Evolutionary conservation across 2,113 vertebrate genomes (phyloP), one percentile per base, ranked within the genome.

Genomic region (Ranitomeya variabilis): DNA sequence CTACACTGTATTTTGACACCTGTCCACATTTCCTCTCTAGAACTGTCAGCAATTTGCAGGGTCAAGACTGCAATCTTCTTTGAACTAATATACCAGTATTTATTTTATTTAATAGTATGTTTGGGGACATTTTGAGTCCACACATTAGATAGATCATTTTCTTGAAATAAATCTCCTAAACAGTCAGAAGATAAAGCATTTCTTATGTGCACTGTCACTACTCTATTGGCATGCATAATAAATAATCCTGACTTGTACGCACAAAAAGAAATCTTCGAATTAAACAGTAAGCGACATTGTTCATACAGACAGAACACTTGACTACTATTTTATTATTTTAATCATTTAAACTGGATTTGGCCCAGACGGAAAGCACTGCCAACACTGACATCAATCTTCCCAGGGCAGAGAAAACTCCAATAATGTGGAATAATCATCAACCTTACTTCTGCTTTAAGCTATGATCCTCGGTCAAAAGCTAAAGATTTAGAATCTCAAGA

Each of bases 401-500:
- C 37, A 67, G 13, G 23, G n/a, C 59, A 80, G 62, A 15, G 51
- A 19, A 59, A 55, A 71, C 26, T 37, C 18, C 62, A 80, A 80
- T 87, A 87, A 87, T 71, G 86, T 67, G 13, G 18, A 80, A 81
- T 69, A 87, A 23, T 79, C 18, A 21, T 80, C 52, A 71, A 69
- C 64, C 11, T 81, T 66, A 18, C 19, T 80, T 87, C 12, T 86
- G 57, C 62, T 66, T 23, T 87, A 55, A 69, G 23, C 45, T 79
- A 79, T 87, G 64, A 80, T 69, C 15, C 45, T 80, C 52, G 80
- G 76, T 87, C 77, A 80, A 80, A 87, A 79, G 77, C 77, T 87
- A 87, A 87, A 87, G 77, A 87, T 64, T 64, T 59, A 52, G 21
- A 67, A 87, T 87, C 86, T 87, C 86, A 45, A 26, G 86, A 80